Percentiles rank a stretch among this genome's conserved stretches.
Conservation (phyloP, 2,113 vertebrate species). For the Polypterus bichir region DNA sequence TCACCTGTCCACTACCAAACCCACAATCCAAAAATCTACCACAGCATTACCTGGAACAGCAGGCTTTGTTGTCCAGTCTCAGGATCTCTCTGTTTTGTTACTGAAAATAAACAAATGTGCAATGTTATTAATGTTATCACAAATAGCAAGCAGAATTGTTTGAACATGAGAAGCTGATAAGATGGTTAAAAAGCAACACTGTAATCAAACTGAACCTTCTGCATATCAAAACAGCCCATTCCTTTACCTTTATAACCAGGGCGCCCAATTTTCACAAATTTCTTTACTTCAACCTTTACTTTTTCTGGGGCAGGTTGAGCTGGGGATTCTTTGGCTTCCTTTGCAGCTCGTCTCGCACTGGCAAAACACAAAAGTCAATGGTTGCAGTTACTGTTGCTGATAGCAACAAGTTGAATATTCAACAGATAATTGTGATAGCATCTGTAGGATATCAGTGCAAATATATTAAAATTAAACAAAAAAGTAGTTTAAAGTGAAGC, state of each 20-base stretch:
- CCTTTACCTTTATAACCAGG: slow-evolving; percentile 86
- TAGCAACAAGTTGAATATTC: background rate
- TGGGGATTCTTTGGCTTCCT: slow-evolving; percentile 93
- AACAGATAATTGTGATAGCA: background rate
- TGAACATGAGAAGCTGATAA: too few relatives aligned
- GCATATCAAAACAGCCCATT: background rate
- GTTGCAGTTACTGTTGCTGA: background rate
- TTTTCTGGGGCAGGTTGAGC: slow-evolving; percentile 93
- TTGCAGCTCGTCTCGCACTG: slow-evolving; percentile 79
- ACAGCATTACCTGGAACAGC: slow-evolving; percentile 76
- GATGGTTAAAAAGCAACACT: background rate
- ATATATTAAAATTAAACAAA: too few relatives aligned
- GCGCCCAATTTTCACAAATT: slow-evolving; percentile 95
- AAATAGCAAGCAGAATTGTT: too few relatives aligned
- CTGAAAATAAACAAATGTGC: slow-evolving; percentile 33
- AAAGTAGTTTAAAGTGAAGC: too few relatives aligned
- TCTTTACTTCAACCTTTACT: slow-evolving; percentile 94
- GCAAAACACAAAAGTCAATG: slow-evolving; percentile 1
- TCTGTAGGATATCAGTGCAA: too few relatives aligned
- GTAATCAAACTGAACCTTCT: accelerated
- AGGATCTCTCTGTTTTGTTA: slow-evolving; percentile 90
- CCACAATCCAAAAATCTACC: too few relatives aligned
- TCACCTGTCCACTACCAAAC: too few relatives aligned
- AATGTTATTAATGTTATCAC: too few relatives aligned
- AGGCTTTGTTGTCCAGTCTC: slow-evolving; percentile 87